These are phyloP conservation scores for Nomia melanderi DNA, from an alignment of 1,140 invertebrate genomes.

Conservation along the genomic window DNA sequence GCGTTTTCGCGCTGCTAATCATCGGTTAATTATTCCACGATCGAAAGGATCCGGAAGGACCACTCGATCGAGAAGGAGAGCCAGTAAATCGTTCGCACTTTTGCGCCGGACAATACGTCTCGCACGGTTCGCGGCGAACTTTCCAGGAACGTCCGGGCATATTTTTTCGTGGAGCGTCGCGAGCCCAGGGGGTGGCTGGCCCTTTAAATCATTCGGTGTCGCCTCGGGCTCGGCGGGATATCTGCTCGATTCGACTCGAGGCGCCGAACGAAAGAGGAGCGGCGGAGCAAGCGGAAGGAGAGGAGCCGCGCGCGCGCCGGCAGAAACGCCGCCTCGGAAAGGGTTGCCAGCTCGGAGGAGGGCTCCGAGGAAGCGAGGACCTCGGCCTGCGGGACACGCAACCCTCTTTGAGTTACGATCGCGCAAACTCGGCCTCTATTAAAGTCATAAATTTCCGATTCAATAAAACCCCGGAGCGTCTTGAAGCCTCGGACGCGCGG, in stretches of 20 bases:
- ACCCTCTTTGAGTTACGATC: slow-evolving; percentile 73
- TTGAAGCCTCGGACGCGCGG: not conserved
- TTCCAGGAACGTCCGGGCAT: slow-evolving; percentile 27
- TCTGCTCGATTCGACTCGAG: slow-evolving; percentile 44
- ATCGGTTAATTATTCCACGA: too few relatives aligned
- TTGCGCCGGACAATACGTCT: slow-evolving; percentile 14
- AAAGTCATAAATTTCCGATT: slow-evolving; percentile 75
- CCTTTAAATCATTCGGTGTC: slow-evolving; percentile 56
- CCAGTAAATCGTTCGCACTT: not conserved
- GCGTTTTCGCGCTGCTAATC: not conserved
- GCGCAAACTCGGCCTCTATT: slow-evolving; percentile 72
- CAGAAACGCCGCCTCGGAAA: slow-evolving; percentile 8
- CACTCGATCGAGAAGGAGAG: not conserved
- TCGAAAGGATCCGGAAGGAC: too few relatives aligned
- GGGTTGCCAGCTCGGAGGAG: slow-evolving; percentile 3
- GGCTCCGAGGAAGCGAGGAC: slow-evolving; percentile 9
- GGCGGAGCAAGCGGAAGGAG: not conserved
- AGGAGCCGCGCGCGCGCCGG: not conserved
- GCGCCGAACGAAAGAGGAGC: not conserved
- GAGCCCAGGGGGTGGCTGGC: not conserved
- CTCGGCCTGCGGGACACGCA: slow-evolving; percentile 71
- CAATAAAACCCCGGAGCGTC: slow-evolving; percentile 65
- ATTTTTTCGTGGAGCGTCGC: slow-evolving; percentile 48
- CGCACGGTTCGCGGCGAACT: not conserved
- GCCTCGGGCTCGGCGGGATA: slow-evolving; percentile 31